phyloP scores from a whole-genome alignment of 2,113 vertebrate species.

The Aramus guarauna region DNA sequence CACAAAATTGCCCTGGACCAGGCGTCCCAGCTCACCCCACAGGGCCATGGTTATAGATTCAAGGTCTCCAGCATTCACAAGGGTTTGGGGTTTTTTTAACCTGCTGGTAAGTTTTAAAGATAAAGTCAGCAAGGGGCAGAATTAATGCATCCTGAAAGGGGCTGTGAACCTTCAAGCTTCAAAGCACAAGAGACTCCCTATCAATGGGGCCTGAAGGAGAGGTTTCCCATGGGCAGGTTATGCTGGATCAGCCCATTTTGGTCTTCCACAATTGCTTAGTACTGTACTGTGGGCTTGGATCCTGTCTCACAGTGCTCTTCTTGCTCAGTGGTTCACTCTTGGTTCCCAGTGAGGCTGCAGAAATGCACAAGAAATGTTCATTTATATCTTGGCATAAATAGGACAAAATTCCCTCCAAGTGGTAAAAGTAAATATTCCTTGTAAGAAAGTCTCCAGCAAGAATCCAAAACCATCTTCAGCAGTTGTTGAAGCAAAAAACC shows the following conservation, averaged over 20 bases:
- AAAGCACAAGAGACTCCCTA: background rate
- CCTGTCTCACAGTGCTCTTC: background rate
- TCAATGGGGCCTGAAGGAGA: background rate
- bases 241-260: background rate
- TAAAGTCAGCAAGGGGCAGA: background rate
- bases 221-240: background rate
- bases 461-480: background rate
- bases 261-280: background rate
- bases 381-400: background rate
- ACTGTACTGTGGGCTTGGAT: background rate
- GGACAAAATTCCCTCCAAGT: background rate
- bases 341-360: background rate
- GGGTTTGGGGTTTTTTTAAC: background rate
- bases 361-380: background rate
- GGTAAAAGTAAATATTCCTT: background rate
- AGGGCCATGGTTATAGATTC: background rate
- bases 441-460: background rate
- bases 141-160: background rate
- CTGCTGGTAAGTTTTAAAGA: background rate
- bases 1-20: background rate
- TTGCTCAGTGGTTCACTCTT: background rate
- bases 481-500: background rate
- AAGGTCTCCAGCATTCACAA: background rate
- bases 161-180: background rate
- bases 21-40: background rate